Percentiles rank a stretch among this genome's conserved stretches.
These are phyloP conservation scores for Drosophila hamatofila DNA, from an alignment of 2,888 invertebrate species.

Conservation along the genomic window DNA sequence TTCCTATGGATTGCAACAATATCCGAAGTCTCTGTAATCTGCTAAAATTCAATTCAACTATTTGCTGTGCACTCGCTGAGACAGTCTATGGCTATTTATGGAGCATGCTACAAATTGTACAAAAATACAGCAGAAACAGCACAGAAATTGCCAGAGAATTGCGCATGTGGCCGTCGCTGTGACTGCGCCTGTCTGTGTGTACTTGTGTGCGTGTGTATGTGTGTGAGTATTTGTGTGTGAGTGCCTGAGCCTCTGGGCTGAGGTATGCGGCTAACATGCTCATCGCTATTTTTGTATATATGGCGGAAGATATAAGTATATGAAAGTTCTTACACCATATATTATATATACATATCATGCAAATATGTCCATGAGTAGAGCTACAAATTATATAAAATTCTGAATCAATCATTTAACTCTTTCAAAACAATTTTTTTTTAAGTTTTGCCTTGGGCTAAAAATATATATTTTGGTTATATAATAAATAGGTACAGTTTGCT, in stretches of 20 bases:
- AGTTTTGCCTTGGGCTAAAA: background rate
- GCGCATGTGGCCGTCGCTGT: constrained; percentile 21
- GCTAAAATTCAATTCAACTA: constrained; percentile 30
- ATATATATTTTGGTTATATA: constrained; percentile 33
- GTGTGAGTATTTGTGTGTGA: constrained; percentile 29
- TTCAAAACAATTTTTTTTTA: background rate
- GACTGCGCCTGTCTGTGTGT: constrained; percentile 11
- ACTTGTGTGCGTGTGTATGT: constrained; percentile 5
- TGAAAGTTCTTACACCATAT: constrained; percentile 3
- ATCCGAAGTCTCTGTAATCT: constrained; percentile 22
- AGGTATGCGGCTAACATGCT: constrained; percentile 57
- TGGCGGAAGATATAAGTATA: constrained; percentile 44
- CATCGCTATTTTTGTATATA: constrained; percentile 75
- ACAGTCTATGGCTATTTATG: constrained; percentile 78
- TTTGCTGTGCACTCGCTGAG: constrained; percentile 24
- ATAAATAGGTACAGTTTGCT: constrained; percentile 25
- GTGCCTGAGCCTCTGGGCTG: constrained; percentile 38
- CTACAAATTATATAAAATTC: constrained; percentile 33
- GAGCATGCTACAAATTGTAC: constrained; percentile 69
- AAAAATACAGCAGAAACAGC: constrained; percentile 52
- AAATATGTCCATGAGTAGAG: constrained; percentile 13
- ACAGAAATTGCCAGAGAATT: constrained; percentile 44
- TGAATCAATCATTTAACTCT: background rate
- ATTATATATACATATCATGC: constrained; percentile 20
- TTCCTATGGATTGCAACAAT: constrained; percentile 15